Evolutionary conservation across 2,888 invertebrate species (phyloP).

Genomic region (Phoronis australis): DNA sequence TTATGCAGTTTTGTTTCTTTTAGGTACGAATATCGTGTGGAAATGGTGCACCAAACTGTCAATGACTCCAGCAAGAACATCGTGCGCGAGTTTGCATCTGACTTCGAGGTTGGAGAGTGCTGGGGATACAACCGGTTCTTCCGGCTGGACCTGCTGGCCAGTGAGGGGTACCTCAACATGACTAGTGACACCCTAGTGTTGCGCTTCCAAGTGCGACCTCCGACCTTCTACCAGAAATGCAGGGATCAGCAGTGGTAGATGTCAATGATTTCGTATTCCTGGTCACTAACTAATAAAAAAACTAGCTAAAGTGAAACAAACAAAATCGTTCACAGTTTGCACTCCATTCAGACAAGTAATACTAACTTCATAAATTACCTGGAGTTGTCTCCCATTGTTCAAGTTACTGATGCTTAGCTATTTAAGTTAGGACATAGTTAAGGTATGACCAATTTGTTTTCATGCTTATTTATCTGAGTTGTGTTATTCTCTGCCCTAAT

Average conservation of each 20-base stretch:
- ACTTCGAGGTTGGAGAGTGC: constrained; percentile 93
- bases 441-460: no score
- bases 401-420: no score
- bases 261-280: no score
- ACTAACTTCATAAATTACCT: no score
- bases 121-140: constrained; percentile 96
- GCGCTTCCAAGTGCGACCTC: constrained; percentile 84
- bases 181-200: constrained; percentile 78
- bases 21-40: constrained; percentile 87
- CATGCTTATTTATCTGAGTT: no score
- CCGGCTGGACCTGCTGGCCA: constrained; percentile 78
- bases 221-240: constrained; percentile 88
- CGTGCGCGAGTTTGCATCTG: constrained; percentile 88
- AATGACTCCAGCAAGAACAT: constrained; percentile 70
- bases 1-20: constrained; percentile 10
- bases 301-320: no score
- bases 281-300: no score
- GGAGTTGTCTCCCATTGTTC: no score
- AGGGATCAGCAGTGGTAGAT: constrained; percentile 77
- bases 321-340: no score
- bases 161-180: constrained; percentile 83
- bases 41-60: constrained; percentile 88
- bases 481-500: no score
- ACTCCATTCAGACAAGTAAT: no score
- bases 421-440: no score